Base-by-base conservation (phyloP, 2,888 invertebrate genomes). In the Synanthedon vespiformis region DNA sequence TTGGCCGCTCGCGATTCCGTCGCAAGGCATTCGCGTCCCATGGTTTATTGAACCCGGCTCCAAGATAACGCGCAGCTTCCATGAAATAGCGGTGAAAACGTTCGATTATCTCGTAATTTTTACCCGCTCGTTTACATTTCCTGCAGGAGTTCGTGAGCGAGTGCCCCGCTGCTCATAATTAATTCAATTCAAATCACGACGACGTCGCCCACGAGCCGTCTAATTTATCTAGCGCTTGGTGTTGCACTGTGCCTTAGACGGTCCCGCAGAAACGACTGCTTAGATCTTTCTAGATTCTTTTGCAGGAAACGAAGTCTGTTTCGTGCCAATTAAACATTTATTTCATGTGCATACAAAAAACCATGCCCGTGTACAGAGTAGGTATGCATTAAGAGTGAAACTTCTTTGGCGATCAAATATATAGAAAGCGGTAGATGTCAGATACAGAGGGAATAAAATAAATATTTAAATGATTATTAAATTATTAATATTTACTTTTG, bases 141-240 rank as follows among this genome's bases (percentile, higher is more conserved):
- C 73, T 77, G 70, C 65, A 64, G 64, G 56, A 72, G 65, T 74
- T 80, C 74, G 78, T 78, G 77, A 78, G 70, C 69, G 61, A 72
- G 65, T 67, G 64, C 68, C 63, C 65, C 60, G 56, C 65, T 68
- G 67, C 74, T 78, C 74, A 77, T 83, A 81, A 82, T 82, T 84
- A 80, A 83, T 83, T 79, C 78, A 77, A 81, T 81, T 84, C 78
- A 80, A 83, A 83, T 81, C 84, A 83, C 66, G 66, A 34, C 34
- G 34, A 66, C 79, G 77, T 77, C 78, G 78, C 78, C 82, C 77
- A 79, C 80, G 73, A 74, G 68, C 65, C 68, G 69, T 76, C 69
- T 73, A 76, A 79, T 81, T 80, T 77, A 77, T 74, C 72, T 67
- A 62, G 62, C 65, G 67, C 63, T 34, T 66, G 67, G 70, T 70